phyloP scores from a whole-genome alignment of 2,888 invertebrate species.

The Chrysomela aeneicollis region DNA sequence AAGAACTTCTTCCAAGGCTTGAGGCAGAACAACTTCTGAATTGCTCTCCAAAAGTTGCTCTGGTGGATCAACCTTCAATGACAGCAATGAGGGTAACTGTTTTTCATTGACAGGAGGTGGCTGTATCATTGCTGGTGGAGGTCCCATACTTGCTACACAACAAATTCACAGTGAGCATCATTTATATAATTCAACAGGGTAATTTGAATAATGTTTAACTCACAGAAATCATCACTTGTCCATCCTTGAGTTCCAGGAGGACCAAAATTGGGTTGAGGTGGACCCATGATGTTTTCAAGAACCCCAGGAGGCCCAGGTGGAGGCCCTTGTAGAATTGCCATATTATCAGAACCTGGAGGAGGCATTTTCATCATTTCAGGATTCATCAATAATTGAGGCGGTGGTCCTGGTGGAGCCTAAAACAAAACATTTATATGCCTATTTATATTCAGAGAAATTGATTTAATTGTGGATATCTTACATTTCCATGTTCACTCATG shows the following conservation, averaged over 20 bases:
- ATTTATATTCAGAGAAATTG: not conserved
- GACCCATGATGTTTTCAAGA: constrained; percentile 10
- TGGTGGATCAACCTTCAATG: constrained; percentile 73
- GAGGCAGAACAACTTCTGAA: constrained; percentile 74
- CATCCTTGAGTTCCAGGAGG: constrained; percentile 53
- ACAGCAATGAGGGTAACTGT: constrained; percentile 68
- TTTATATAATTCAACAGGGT: not conserved
- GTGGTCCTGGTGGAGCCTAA: constrained; percentile 17
- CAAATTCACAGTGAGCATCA: constrained; percentile 13
- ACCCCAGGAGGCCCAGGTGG: constrained; percentile 25
- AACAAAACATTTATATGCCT: not conserved
- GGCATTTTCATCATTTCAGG: constrained; percentile 35
- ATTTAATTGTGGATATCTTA: not conserved
- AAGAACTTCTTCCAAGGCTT: constrained; percentile 87
- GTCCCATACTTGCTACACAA: constrained; percentile 30
- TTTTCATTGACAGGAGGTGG: constrained; percentile 49
- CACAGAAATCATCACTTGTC: constrained; percentile 50
- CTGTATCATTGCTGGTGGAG: constrained; percentile 34
- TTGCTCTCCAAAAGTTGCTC: constrained; percentile 66
- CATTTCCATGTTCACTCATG: constrained; percentile 16
- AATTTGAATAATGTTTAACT: constrained; percentile 11
- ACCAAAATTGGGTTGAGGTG: constrained; percentile 42
- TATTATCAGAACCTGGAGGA: constrained; percentile 26
- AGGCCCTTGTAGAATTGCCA: constrained; percentile 21
- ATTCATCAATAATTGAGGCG: constrained; percentile 32